A percentile compares a stretch with the other conserved stretches of the same genome.
These are phyloP conservation scores for Elgonia sp. DNA, from an alignment of 2,888 invertebrate species.

Conservation along the genomic window DNA sequence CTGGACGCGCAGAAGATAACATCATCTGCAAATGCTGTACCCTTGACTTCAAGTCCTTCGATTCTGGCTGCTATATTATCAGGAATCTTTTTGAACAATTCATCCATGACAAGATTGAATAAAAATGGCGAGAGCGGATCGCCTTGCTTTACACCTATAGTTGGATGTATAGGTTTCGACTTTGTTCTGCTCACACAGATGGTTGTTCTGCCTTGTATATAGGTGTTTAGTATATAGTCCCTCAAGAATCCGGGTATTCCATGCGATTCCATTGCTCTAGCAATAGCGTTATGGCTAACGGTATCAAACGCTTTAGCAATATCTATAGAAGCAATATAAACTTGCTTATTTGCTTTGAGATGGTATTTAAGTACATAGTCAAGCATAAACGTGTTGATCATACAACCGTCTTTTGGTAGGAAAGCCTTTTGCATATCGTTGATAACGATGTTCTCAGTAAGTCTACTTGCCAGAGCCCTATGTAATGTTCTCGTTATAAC, in stretches of 20 bases:
- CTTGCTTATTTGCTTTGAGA: neutral
- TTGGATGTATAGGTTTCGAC: slow-evolving; percentile 40
- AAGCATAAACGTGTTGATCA: slow-evolving; percentile 47
- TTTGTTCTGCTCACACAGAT: no score
- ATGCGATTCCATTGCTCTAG: neutral
- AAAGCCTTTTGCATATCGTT: slow-evolving; percentile 74
- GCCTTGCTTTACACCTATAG: slow-evolving; percentile 42
- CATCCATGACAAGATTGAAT: slow-evolving; percentile 75
- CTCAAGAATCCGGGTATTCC: slow-evolving; percentile 19
- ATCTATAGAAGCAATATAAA: slow-evolving; percentile 67
- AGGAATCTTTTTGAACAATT: slow-evolving; percentile 2
- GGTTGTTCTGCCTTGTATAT: no score
- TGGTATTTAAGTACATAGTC: slow-evolving; percentile 49
- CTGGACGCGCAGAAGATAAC: neutral
- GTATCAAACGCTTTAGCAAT: slow-evolving; percentile 53
- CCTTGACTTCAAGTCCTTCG: neutral
- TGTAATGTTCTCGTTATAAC: slow-evolving; percentile 39
- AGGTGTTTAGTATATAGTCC: neutral
- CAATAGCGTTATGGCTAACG: slow-evolving; percentile 25
- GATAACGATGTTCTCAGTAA: no score
- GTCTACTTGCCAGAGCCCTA: neutral
- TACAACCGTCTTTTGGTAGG: slow-evolving; percentile 47
- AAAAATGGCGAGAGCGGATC: slow-evolving; percentile 52
- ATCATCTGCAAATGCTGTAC: no score
- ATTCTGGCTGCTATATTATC: neutral